Evolutionary conservation across 2,888 invertebrate genomes (phyloP), one percentile per base, ranked within the genome.

Genomic region (Volucella bombylans): DNA sequence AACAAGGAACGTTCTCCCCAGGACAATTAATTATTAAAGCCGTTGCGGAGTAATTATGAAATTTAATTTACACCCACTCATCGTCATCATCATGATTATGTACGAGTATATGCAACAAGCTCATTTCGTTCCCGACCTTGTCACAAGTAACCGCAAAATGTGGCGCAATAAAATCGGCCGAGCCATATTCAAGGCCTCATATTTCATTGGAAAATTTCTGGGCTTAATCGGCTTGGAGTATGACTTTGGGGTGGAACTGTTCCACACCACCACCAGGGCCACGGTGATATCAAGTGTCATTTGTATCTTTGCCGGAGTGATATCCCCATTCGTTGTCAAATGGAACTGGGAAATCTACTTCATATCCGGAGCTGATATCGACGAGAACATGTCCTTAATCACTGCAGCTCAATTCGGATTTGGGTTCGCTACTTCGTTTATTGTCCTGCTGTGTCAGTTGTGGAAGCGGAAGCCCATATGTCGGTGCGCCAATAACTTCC

Each of bases 361-460:
- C 9, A 50, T 55, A 39, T 61, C 81, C 39, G 86, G 49, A 10
- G 54, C 57, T n/a, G 54, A 74, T 45, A 64, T 86, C 54, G 86
- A 82, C 23, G 64, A 81, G 10, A 65, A 72, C 18, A 64, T 79
- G 10, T 55, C 86, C 50, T 49, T 88, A 1, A 49, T 86, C 69
- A 74, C 83, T 31, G 43, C 62, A 8, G 67, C 73, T 9, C 86
- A 87, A 49, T 67, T 82, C 41, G 68, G 74, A 4, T 52, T 59
- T 0, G 38, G 65, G 1, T 77, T 88, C 14, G 77, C 80, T 2
- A 80, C 79, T 15, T 88, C 88, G 12, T 77, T 77, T 8, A 79
- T 86, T 11, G 59, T 87, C 0, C 12, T 89, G 14, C 41, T 88
- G 50, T 79, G 90, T 12, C 87, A 88, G 79, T 41, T 87, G n/a